Evolutionary conservation across 2,113 vertebrate species (phyloP).

Genomic region (Hipposideros armiger): DNA sequence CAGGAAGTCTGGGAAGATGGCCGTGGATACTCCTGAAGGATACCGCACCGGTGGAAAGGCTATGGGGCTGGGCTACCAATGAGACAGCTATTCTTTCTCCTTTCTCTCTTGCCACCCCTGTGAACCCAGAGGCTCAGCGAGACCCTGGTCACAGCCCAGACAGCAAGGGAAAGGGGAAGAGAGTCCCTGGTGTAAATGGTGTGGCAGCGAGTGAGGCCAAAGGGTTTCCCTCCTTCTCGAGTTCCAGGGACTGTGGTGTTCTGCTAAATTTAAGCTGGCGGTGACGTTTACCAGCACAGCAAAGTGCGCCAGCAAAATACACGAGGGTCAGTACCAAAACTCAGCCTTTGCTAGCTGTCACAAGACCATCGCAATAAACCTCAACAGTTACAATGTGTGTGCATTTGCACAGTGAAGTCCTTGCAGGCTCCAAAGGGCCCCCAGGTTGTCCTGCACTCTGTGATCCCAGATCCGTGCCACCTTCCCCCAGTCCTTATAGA

Average conservation of each 20-base stretch:
- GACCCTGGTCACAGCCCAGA: neutral
- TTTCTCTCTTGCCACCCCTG: neutral
- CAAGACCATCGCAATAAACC: neutral
- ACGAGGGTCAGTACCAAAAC: neutral
- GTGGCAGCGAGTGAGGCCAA: neutral
- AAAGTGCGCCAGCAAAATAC: neutral
- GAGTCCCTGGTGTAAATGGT: no score
- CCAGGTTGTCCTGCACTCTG: accelerated
- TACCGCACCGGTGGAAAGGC: accelerated
- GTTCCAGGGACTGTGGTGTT: no score
- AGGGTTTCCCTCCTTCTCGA: neutral
- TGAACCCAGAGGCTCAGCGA: neutral
- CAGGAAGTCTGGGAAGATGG: neutral
- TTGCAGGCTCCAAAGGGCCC: neutral
- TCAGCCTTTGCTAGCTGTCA: neutral
- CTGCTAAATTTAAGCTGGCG: neutral
- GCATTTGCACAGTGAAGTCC: accelerated
- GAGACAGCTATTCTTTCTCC: neutral
- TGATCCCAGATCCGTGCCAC: neutral
- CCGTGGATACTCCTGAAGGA: neutral
- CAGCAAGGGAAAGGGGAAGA: neutral
- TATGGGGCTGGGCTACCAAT: no score
- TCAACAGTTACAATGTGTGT: accelerated
- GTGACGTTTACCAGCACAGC: neutral
- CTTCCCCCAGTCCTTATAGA: neutral